These are phyloP conservation scores for Cyphomyrmex costatus DNA, from an alignment of 1,140 invertebrate species.

Conservation along the genomic window DNA sequence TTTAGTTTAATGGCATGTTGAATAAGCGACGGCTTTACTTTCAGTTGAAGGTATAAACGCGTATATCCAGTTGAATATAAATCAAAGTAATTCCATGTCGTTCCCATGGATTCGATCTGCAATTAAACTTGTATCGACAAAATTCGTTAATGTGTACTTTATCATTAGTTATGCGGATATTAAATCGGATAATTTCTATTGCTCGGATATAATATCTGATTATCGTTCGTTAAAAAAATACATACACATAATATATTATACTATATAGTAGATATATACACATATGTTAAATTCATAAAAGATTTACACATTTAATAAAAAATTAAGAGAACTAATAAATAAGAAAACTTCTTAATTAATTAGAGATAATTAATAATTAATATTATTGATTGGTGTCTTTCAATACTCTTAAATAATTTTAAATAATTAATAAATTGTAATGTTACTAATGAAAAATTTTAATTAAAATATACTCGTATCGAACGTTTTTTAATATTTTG, in stretches of 20 bases:
- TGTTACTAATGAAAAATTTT: background rate
- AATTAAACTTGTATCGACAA: constrained; percentile 59
- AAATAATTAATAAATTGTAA: constrained; percentile 10
- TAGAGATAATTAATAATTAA: background rate
- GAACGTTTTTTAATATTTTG: background rate
- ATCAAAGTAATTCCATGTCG: constrained; percentile 52
- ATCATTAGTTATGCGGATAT: constrained; percentile 46
- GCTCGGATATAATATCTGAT: constrained; percentile 54
- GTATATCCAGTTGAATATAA: constrained; percentile 54
- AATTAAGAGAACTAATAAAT: background rate
- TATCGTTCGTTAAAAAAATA: constrained; percentile 10
- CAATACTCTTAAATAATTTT: background rate
- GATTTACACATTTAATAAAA: background rate
- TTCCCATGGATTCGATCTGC: constrained; percentile 53
- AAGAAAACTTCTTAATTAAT: background rate
- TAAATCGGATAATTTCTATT: constrained; percentile 60
- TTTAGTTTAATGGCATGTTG: constrained; percentile 59
- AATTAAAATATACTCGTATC: background rate
- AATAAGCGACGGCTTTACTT: constrained; percentile 59
- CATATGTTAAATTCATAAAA: background rate
- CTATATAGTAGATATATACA: background rate
- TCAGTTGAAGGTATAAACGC: constrained; percentile 42
- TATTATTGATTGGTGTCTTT: background rate
- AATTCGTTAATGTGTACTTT: constrained; percentile 61
- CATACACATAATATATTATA: background rate